A percentile compares a stretch with the other conserved stretches of the same genome.
phyloP scores from a whole-genome alignment of 2,113 vertebrate species.

The Nothoprocta perdicaria region DNA sequence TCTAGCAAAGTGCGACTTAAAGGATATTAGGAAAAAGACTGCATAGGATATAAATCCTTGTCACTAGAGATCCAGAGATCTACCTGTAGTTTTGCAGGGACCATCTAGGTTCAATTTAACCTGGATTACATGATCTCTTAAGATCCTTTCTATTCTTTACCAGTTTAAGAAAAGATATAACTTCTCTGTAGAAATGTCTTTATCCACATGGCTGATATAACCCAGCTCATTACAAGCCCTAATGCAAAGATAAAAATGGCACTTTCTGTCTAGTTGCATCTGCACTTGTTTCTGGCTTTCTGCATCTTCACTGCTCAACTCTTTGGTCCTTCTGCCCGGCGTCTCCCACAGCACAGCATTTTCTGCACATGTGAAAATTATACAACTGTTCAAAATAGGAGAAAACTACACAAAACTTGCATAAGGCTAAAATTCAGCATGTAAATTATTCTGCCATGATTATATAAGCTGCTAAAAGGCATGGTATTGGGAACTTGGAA shows the following conservation, averaged over 20 bases:
- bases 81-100: background rate
- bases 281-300: background rate
- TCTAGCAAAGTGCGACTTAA: background rate
- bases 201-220: background rate
- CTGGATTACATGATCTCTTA: background rate
- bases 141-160: background rate
- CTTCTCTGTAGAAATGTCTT: background rate
- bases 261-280: background rate
- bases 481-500: background rate
- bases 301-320: background rate
- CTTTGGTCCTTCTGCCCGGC: background rate
- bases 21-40: background rate
- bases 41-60: background rate
- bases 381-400: background rate
- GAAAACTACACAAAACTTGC: background rate
- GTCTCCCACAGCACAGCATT: background rate
- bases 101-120: background rate
- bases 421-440: background rate
- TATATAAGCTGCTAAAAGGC: background rate
- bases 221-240: background rate
- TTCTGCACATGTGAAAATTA: background rate
- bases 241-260: background rate
- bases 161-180: background rate
- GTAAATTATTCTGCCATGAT: background rate
- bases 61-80: fast-evolving